These are phyloP conservation scores for Tragulus kanchil DNA, from an alignment of 2,113 vertebrate genomes.

Conservation along the genomic window DNA sequence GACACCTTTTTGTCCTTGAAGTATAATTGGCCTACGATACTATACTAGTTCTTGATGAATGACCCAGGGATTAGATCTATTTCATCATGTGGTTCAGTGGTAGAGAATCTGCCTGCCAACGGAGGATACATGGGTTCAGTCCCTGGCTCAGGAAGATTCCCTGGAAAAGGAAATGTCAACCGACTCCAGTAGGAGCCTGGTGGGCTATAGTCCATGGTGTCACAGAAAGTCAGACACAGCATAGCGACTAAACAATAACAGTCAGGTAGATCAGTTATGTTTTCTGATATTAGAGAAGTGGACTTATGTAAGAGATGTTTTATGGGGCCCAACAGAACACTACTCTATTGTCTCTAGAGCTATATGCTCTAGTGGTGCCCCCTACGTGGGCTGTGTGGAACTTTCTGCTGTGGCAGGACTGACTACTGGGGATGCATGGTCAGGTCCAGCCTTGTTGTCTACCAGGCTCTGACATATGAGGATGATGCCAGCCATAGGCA, in stretches of 20 bases:
- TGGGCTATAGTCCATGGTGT: background rate
- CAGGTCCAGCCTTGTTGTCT: background rate
- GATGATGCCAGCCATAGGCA: background rate
- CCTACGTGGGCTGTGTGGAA: background rate
- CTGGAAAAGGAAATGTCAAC: background rate
- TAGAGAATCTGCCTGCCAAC: background rate
- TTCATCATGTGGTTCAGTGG: background rate
- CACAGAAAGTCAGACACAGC: background rate
- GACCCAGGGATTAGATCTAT: background rate
- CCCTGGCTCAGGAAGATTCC: background rate
- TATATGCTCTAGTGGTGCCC: accelerated
- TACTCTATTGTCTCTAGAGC: background rate
- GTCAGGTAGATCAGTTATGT: too few relatives aligned
- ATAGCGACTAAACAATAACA: too few relatives aligned
- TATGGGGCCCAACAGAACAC: too few relatives aligned
- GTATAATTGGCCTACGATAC: background rate
- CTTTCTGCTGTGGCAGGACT: background rate
- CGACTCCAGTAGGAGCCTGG: background rate
- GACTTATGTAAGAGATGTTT: too few relatives aligned
- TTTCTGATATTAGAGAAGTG: too few relatives aligned
- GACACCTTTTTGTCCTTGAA: background rate
- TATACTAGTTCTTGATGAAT: background rate
- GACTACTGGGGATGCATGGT: background rate
- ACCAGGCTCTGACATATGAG: background rate
- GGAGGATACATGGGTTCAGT: background rate